Percentiles rank a stretch among this genome's conserved stretches.
Conservation (phyloP, 2,113 vertebrate genomes). For the Scolopax mira region DNA sequence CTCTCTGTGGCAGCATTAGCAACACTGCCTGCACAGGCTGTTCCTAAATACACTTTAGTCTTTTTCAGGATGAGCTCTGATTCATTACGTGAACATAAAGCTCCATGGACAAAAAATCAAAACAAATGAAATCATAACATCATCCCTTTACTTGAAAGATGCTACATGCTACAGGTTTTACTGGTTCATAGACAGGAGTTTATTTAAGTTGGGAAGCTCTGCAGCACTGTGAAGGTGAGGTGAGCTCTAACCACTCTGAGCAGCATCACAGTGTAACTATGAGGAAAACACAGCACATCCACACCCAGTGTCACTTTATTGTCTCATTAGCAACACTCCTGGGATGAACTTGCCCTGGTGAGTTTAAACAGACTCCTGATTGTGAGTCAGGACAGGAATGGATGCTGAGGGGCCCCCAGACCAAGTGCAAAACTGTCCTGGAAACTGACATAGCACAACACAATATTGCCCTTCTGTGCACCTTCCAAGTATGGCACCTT, state of each 20-base stretch:
- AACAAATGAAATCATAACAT: neutral
- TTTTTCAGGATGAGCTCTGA: neutral
- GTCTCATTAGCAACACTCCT: neutral
- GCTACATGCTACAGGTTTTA: neutral
- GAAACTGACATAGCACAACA: neutral
- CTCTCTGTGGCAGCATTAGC: neutral
- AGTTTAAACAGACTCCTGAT: neutral
- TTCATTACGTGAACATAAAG: neutral
- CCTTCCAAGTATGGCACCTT: neutral
- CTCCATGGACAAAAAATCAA: neutral
- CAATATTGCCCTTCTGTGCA: neutral
- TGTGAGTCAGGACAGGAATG: neutral
- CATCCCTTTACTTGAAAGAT: neutral
- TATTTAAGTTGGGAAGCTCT: neutral
- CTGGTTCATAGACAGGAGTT: neutral
- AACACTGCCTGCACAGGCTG: neutral
- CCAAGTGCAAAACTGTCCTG: neutral
- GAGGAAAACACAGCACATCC: neutral
- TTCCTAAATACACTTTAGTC: neutral
- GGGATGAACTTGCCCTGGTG: neutral
- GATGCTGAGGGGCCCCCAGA: neutral
- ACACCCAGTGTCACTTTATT: neutral
- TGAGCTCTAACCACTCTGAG: neutral
- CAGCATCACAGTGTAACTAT: fast-evolving
- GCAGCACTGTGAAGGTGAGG: neutral